Conservation (phyloP, 1,140 invertebrate species). For the Argopecten irradians region DNA sequence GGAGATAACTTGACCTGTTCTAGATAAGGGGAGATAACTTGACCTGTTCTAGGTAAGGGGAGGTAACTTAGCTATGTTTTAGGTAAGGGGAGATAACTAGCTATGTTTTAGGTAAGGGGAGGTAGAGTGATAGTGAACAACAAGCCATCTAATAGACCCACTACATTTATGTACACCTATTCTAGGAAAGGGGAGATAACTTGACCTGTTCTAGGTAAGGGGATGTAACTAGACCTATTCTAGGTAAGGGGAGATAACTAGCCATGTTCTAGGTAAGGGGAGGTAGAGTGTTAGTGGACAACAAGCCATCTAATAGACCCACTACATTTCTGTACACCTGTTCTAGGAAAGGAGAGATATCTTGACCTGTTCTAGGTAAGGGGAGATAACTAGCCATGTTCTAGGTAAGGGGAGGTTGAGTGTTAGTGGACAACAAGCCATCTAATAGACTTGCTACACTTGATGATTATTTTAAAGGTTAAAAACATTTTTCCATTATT, state of each 20-base stretch:
- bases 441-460: conserved; percentile 33
- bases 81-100: conserved; percentile 50
- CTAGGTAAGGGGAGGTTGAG: too few relatives aligned
- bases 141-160: conserved; percentile 34
- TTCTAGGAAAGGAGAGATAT: conserved; percentile 20
- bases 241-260: too few relatives aligned
- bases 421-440: conserved; percentile 27
- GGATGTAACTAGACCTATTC: too few relatives aligned
- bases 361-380: too few relatives aligned
- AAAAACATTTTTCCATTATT: too few relatives aligned
- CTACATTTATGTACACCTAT: too few relatives aligned
- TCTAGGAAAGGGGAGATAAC: conserved; percentile 33
- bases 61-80: conserved; percentile 23
- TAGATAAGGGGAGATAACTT: too few relatives aligned
- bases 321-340: background rate
- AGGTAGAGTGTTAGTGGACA: background rate
- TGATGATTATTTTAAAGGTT: too few relatives aligned
- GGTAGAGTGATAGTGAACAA: conserved; percentile 35
- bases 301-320: background rate
- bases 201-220: background rate
- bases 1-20: too few relatives aligned
- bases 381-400: too few relatives aligned
- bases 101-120: conserved; percentile 56
- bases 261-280: too few relatives aligned
- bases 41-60: too few relatives aligned